Conservation (phyloP, 2,888 invertebrate species). For the Pseudococcus longispinus region DNA sequence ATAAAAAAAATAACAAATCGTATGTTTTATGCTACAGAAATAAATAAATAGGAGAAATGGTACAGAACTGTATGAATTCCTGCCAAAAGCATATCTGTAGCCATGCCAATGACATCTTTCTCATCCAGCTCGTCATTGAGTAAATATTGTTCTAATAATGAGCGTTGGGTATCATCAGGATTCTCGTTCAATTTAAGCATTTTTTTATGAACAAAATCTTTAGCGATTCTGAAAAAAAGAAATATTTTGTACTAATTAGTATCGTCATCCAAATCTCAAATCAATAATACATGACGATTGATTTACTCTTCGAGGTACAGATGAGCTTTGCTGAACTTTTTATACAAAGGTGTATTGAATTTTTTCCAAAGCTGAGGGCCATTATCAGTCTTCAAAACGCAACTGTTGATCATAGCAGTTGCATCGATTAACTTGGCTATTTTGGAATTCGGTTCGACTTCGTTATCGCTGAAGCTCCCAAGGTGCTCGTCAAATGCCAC, state of each 20-base stretch:
- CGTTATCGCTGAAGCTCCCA: slow-evolving; percentile 71
- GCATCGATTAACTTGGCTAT: slow-evolving; percentile 75
- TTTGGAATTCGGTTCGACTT: slow-evolving; percentile 69
- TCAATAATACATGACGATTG: background rate
- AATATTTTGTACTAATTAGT: background rate
- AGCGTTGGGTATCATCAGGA: background rate
- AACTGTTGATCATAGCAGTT: slow-evolving; percentile 76
- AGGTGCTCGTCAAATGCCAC: slow-evolving; percentile 76
- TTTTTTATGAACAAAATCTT: slow-evolving; percentile 42
- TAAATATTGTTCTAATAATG: slow-evolving; percentile 73
- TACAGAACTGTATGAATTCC: slow-evolving; percentile 80
- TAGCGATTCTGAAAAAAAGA: slow-evolving; percentile 3
- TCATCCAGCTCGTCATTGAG: slow-evolving; percentile 73
- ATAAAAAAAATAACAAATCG: background rate
- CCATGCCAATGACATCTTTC: slow-evolving; percentile 83
- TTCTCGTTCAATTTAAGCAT: background rate
- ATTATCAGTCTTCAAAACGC: slow-evolving; percentile 74
- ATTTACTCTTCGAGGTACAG: slow-evolving; percentile 71
- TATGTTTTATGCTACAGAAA: background rate
- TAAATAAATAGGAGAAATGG: background rate
- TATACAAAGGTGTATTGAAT: slow-evolving; percentile 77
- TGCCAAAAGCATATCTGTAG: slow-evolving; percentile 83
- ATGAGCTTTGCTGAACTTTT: slow-evolving; percentile 72
- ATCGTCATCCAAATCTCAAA: background rate
- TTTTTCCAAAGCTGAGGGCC: slow-evolving; percentile 74